Percentiles rank a stretch among this genome's conserved stretches.
Conservation (phyloP, 2,113 vertebrate species). For the Sylvia atricapilla region DNA sequence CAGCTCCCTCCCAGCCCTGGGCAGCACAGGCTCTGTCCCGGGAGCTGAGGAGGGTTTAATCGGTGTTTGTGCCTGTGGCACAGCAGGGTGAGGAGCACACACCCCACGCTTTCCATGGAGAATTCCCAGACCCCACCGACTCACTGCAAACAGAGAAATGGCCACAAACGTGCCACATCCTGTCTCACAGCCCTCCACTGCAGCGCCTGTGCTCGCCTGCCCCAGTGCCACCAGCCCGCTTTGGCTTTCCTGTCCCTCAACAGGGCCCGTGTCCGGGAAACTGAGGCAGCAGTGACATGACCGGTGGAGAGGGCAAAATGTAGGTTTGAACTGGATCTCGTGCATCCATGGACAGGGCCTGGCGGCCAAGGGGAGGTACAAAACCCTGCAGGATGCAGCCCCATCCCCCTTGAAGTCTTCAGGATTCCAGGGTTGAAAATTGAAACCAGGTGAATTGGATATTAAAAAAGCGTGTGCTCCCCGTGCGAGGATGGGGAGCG, state of each 20-base stretch:
- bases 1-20: rapidly evolving
- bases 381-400: not conserved
- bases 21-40: rapidly evolving
- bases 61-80: not conserved
- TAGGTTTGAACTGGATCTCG: not conserved
- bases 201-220: not conserved
- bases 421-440: not conserved
- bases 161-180: not conserved
- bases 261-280: not conserved
- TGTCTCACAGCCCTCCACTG: rapidly evolving
- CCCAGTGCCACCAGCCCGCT: rapidly evolving
- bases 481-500: rapidly evolving
- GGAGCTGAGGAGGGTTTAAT: not conserved
- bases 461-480: not conserved
- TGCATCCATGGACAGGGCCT: rapidly evolving
- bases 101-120: not conserved
- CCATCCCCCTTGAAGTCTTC: not conserved
- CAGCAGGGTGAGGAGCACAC: not conserved
- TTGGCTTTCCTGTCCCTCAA: rapidly evolving
- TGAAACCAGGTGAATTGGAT: constrained; percentile 10
- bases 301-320: not conserved
- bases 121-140: not conserved
- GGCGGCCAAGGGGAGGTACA: not conserved
- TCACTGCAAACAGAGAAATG: not conserved
- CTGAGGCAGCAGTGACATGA: not conserved